These are phyloP conservation scores for Cebidichthys violaceus DNA, from an alignment of 2,113 vertebrate species.

Conservation along the genomic window DNA sequence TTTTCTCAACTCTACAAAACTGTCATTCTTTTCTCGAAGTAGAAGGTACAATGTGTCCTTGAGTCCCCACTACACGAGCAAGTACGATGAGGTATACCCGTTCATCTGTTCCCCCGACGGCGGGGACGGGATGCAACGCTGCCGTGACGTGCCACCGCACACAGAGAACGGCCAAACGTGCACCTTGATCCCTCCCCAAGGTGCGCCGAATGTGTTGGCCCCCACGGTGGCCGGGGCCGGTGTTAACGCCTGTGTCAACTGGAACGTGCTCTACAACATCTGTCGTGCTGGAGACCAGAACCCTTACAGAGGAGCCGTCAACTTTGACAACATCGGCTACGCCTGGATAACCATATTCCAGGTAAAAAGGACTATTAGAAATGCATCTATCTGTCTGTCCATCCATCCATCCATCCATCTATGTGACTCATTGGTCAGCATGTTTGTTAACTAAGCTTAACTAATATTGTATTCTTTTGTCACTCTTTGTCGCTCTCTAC, in stretches of 20 bases:
- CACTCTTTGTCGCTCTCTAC: neutral
- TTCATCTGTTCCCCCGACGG: constrained; percentile 90
- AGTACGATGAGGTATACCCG: constrained; percentile 84
- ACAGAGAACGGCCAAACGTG: constrained; percentile 84
- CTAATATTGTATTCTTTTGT: neutral
- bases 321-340: constrained; percentile 93
- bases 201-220: constrained; percentile 47
- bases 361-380: constrained; percentile 61
- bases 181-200: constrained; percentile 82
- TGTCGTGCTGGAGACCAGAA: constrained; percentile 87
- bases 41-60: constrained; percentile 89
- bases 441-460: neutral
- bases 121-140: constrained; percentile 89
- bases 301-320: constrained; percentile 91
- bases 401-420: neutral
- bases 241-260: constrained; percentile 88
- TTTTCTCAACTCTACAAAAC: neutral
- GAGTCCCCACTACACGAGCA: constrained; percentile 85
- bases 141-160: constrained; percentile 84
- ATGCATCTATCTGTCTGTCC: too few relatives aligned
- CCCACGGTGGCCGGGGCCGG: neutral
- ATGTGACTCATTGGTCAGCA: neutral
- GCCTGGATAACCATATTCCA: constrained; percentile 96
- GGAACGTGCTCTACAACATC: constrained; percentile 91
- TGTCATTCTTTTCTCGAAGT: constrained; percentile 2